phyloP scores from a whole-genome alignment of 1,140 invertebrate species.

The Drosophila orena region DNA sequence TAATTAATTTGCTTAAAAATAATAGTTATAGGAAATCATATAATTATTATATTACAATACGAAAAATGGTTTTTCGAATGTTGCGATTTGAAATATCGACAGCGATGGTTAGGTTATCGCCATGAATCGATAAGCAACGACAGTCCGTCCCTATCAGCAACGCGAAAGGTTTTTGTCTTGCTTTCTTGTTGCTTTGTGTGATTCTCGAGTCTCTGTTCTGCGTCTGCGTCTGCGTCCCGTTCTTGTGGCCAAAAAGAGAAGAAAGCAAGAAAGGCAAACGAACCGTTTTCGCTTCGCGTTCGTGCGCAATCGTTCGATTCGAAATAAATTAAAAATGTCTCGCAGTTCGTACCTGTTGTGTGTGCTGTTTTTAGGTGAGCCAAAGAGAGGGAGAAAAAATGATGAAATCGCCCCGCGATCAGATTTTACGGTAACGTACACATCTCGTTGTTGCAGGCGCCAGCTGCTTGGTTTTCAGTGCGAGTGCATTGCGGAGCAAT shows the following conservation, averaged over 20 bases:
- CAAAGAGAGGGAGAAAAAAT: background rate
- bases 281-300: slow-evolving; percentile 14
- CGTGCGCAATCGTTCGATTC: slow-evolving; percentile 21
- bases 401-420: background rate
- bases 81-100: background rate
- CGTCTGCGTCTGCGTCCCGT: slow-evolving; percentile 62
- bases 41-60: too few species aligned
- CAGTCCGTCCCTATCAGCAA: slow-evolving; percentile 28
- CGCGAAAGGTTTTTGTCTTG: slow-evolving; percentile 32
- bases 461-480: slow-evolving; percentile 58
- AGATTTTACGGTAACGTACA: slow-evolving; percentile 18
- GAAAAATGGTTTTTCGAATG: too few species aligned
- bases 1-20: background rate
- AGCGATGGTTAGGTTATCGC: background rate
- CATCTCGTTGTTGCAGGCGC: slow-evolving; percentile 48
- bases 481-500: slow-evolving; percentile 28
- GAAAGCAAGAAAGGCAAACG: slow-evolving; percentile 17
- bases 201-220: slow-evolving; percentile 45
- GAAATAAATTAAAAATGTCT: slow-evolving; percentile 50
- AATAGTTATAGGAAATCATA: too few species aligned
- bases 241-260: slow-evolving; percentile 34
- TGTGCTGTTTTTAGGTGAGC: slow-evolving; percentile 63
- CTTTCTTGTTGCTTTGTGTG: slow-evolving; percentile 44
- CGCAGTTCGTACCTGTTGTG: slow-evolving; percentile 47
- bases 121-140: slow-evolving; percentile 16